Evolutionary conservation across 2,888 invertebrate genomes (phyloP), one percentile per base, ranked within the genome.

Genomic region (Monopis laevigella): DNA sequence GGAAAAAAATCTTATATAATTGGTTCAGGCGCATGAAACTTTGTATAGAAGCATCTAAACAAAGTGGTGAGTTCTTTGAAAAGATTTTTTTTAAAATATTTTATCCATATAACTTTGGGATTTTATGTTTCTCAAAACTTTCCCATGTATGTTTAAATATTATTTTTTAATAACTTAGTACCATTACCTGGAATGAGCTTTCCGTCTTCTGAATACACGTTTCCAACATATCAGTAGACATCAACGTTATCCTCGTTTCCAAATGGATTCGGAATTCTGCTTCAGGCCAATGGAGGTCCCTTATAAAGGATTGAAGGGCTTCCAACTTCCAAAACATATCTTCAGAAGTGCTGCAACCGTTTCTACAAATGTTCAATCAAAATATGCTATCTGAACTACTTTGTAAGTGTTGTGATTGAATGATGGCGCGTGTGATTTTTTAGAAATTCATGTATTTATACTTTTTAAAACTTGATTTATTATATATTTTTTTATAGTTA

Each of bases 141-240:
- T n/a, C n/a, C n/a, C n/a, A n/a, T n/a, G n/a, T n/a, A n/a, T n/a
- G n/a, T n/a, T n/a, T n/a, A n/a, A n/a, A n/a, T n/a, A n/a, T n/a
- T n/a, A n/a, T n/a, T 24, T 10, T 24, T 10, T 24, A 24, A 24
- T 24, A 24, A 13, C 8, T n/a, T n/a, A n/a, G n/a, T n/a, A n/a
- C n/a, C n/a, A 5, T 18, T 41, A 81, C 82, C 63, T 85, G 85
- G 78, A 98, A 99, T 13, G 92, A 89, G 28, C 86, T 71, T 60
- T 93, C 93, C 2, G 94, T 94, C 57, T 90, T 88, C 65, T 96
- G 95, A 52, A 98, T 94, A 60, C 96, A 97, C 8, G 97, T 96
- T 67, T 98, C 98, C 67, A 99, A 96, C 98, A 99, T 98, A 68
- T 99, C 98, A 56, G 94, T 91, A 28, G 98, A 98, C 96, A 99